Evolutionary conservation across 2,113 vertebrate species (phyloP), one percentile per base, ranked within the genome.

Genomic region (Hippocampus comes): DNA sequence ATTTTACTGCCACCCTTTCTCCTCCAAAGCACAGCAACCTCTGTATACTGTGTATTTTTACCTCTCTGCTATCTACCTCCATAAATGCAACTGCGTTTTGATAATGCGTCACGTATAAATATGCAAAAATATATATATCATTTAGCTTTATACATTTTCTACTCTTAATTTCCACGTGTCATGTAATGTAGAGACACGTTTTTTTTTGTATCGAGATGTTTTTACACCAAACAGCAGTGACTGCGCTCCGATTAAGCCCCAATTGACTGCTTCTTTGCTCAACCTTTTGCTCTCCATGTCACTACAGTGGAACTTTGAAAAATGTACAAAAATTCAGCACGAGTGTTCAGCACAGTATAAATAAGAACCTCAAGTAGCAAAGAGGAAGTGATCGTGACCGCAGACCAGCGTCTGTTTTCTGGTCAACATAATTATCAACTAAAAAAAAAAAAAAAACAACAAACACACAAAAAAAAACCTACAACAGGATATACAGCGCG

Each of bases 61-160:
- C 84, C 89, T 89, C 86, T 89, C 87, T 89, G 74, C 86, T 90
- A 88, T 91, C 92, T 93, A 93, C 91, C 91, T 92, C 93, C 84
- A 86, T 80, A 68, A 86, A 80, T 86, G 78, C 82, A 82, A 84
- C 46, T 85, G 87, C 74, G 82, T 91, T 83, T 34, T 77, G 70
- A 84, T 81, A 72, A 88, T 83, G 83, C 82, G 71, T 88, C 72
- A 85, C 86, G 75, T 89, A 87, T 87, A 92, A 84, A 90, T 88
- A 86, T 88, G 86, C 79, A 85, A 86, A 87, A 79, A 81, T n/a
- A 85, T 83, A 87, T 77, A 83, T 82, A 85, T 81, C 72, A 83
- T 85, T 90, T 87, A 79, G 74, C 83, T 89, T 86, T 88, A 86
- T 86, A 85, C 78, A 88, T 90, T 89, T 89, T 87, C 67, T 86